Conservation (phyloP, 2,888 invertebrate genomes). For the Callyntrura sp. region DNA sequence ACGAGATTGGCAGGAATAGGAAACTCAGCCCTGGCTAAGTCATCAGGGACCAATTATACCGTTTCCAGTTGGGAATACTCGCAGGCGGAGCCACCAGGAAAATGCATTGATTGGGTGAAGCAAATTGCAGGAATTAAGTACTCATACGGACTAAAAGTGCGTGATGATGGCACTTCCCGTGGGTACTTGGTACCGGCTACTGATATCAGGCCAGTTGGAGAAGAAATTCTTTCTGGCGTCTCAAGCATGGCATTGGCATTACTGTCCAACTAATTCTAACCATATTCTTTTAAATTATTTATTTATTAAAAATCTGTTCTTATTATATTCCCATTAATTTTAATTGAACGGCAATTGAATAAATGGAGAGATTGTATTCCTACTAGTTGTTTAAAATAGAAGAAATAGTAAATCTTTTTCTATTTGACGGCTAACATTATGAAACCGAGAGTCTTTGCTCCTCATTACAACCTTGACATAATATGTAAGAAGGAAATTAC, state of each 20-base stretch:
- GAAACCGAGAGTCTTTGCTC: too few species aligned
- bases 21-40: slow-evolving; percentile 83
- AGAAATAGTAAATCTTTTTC: too few species aligned
- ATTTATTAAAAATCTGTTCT: neutral
- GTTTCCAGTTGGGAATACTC: slow-evolving; percentile 65
- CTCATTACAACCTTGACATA: too few species aligned
- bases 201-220: slow-evolving; percentile 84
- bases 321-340: neutral
- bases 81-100: slow-evolving; percentile 84
- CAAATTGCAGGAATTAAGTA: slow-evolving; percentile 85
- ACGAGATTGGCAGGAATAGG: slow-evolving; percentile 84
- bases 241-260: slow-evolving; percentile 82
- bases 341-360: neutral
- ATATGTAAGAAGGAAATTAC: neutral
- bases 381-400: too few species aligned
- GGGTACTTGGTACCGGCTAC: slow-evolving; percentile 86
- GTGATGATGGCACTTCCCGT: slow-evolving; percentile 85
- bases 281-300: slow-evolving; percentile 10
- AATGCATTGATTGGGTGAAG: slow-evolving; percentile 83
- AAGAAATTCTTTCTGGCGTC: slow-evolving; percentile 84
- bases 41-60: slow-evolving; percentile 81
- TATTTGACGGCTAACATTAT: too few species aligned
- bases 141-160: slow-evolving; percentile 86
- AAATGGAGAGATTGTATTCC: too few species aligned
- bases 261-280: neutral